Base-by-base conservation (phyloP, 2,888 invertebrate genomes). In the Automeris io region DNA sequence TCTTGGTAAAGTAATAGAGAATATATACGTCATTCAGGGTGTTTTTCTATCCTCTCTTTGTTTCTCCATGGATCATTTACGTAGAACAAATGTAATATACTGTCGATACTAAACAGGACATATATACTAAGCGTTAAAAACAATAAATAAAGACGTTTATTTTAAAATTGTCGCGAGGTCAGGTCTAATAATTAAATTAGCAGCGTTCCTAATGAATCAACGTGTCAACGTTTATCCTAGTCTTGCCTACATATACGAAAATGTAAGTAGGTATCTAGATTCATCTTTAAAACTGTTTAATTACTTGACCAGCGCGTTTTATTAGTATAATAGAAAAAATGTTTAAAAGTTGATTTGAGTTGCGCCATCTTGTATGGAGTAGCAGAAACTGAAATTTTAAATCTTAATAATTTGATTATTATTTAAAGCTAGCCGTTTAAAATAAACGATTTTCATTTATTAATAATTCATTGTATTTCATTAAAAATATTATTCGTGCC, bases 331-430 rank as follows among this genome's bases (percentile, higher is more conserved):
- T 11, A 26, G 3, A 31, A 8, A 18, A 29, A 7, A 3, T 6
- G 1, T 18, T 18, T n/a, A 18, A 6, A 29, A 29, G 8, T n/a
- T n/a, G n/a, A n/a, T n/a, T n/a, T n/a, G n/a, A 9, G 13, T 16
- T 19, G 25, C 31, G 40, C 46, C 61, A 66, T 61, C 66, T 68
- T 33, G 49, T 43, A 47, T 18, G 36, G 46, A 66, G 46, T 63
- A 61, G 65, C 39, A 2, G 0, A 47, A 59, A n/a, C n/a, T n/a
- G n/a, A n/a, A n/a, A n/a, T n/a, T n/a, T n/a, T n/a, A n/a, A n/a
- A n/a, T n/a, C n/a, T n/a, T n/a, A n/a, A n/a, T n/a, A n/a, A n/a
- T n/a, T n/a, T n/a, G n/a, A n/a, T n/a, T n/a, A n/a, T n/a, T n/a
- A n/a, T n/a, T n/a, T n/a, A n/a, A n/a, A n/a, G n/a, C n/a, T n/a